A percentile compares a stretch with the other conserved stretches of the same genome.
phyloP scores from a whole-genome alignment of 2,888 invertebrate species.

The Nomada ruficornis region DNA sequence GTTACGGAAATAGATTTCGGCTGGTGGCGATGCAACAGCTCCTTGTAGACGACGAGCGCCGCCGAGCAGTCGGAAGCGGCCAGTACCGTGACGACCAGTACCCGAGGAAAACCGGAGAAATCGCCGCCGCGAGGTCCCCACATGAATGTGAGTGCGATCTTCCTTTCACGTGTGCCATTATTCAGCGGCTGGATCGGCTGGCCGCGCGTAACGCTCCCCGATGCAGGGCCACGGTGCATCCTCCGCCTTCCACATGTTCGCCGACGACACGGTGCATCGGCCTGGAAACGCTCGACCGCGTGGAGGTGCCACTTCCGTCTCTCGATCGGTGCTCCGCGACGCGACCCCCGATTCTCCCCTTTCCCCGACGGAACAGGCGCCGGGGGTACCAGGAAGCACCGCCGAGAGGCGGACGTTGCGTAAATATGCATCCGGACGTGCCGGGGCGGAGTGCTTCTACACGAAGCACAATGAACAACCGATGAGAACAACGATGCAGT shows the following conservation, averaged over 20 bases:
- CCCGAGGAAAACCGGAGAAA: slow-evolving; percentile 75
- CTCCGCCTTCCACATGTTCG: slow-evolving; percentile 31
- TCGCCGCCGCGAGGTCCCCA: slow-evolving; percentile 74
- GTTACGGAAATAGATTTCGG: slow-evolving; percentile 77
- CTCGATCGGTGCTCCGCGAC: not conserved
- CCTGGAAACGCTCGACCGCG: slow-evolving; percentile 33
- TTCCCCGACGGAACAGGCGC: not conserved
- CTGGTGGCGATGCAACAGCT: slow-evolving; percentile 69
- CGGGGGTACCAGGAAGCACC: not conserved
- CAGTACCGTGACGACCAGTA: slow-evolving; percentile 76
- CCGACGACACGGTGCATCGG: slow-evolving; percentile 44
- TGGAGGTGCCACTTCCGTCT: not conserved
- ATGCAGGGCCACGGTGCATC: slow-evolving; percentile 37
- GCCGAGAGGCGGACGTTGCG: not conserved
- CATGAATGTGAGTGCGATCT: slow-evolving; percentile 80
- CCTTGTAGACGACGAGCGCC: slow-evolving; percentile 59
- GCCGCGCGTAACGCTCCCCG: not conserved
- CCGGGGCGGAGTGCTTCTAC: not conserved
- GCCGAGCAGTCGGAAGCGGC: slow-evolving; percentile 57
- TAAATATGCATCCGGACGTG: too few relatives aligned
- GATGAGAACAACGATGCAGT: slow-evolving; percentile 2
- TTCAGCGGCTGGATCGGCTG: slow-evolving; percentile 19
- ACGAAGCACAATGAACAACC: not conserved
- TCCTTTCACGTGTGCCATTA: slow-evolving; percentile 54
- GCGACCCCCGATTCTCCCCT: not conserved